A percentile compares a stretch with the other conserved stretches of the same genome.
These are phyloP conservation scores for Pampus argenteus DNA, from an alignment of 2,797 vertebrate species.

Conservation along the genomic window DNA sequence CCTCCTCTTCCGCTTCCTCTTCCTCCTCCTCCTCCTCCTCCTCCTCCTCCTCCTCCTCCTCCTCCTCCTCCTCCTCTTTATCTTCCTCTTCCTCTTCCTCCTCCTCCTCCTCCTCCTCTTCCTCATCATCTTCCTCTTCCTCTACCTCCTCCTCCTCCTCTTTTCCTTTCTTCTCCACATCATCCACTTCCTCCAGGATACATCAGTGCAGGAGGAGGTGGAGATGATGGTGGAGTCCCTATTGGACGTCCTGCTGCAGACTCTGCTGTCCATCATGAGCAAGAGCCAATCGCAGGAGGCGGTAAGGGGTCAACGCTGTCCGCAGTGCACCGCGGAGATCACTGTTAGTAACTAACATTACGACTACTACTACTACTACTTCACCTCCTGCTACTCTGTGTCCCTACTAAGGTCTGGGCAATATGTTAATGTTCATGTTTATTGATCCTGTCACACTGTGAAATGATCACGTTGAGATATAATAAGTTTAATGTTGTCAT, in stretches of 20 bases:
- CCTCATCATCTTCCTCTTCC: too few species aligned
- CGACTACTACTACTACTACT: slow-evolving; percentile 83
- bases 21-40: too few species aligned
- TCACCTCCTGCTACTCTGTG: slow-evolving; percentile 39
- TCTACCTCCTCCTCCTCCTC: background rate
- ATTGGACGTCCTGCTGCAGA: slow-evolving; percentile 97
- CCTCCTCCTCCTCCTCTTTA: too few species aligned
- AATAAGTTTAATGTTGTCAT: background rate
- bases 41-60: too few species aligned
- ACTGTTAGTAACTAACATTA: slow-evolving; percentile 98
- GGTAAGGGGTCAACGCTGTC: slow-evolving; percentile 99
- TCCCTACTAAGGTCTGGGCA: slow-evolving; percentile 36
- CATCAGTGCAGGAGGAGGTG: slow-evolving; percentile 95
- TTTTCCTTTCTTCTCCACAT: background rate
- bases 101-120: background rate
- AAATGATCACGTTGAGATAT: background rate
- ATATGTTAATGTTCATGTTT: background rate
- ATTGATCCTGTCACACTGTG: background rate
- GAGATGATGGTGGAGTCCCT: slow-evolving; percentile 99
- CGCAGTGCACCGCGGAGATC: slow-evolving; percentile 98
- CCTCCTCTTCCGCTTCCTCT: too few species aligned
- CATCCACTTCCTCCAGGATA: slow-evolving; percentile 47
- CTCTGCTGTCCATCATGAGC: slow-evolving; percentile 98
- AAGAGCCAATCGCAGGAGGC: slow-evolving; percentile 99
- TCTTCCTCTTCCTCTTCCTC: background rate